These are phyloP conservation scores for Tinea trinotella DNA, from an alignment of 2,888 invertebrate genomes.

Conservation along the genomic window DNA sequence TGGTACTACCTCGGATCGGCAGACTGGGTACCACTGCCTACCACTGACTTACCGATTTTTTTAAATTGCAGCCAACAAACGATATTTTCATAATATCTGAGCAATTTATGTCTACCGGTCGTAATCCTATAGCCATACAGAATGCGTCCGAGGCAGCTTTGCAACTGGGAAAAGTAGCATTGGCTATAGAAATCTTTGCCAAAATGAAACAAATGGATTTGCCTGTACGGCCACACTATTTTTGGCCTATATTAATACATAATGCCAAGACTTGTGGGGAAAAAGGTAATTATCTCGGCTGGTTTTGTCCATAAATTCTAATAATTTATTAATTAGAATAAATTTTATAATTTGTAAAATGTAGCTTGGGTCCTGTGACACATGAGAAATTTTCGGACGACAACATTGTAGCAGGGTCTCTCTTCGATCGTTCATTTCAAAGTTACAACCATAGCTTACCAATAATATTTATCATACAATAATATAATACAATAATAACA, in stretches of 20 bases:
- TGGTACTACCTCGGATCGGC: no score
- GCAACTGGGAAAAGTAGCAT: constrained; percentile 48
- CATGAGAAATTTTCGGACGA: no score
- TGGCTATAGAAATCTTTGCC: constrained; percentile 57
- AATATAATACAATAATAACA: no score
- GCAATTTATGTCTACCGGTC: constrained; percentile 55
- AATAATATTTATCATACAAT: no score
- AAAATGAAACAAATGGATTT: constrained; percentile 52
- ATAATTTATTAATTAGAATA: not conserved
- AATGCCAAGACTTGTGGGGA: constrained; percentile 66
- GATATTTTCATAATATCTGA: constrained; percentile 53
- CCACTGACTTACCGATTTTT: no score
- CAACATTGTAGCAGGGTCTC: no score
- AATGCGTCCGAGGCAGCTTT: constrained; percentile 70
- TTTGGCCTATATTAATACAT: constrained; percentile 75
- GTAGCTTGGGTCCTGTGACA: no score
- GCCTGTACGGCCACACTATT: constrained; percentile 73
- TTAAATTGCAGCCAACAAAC: constrained; percentile 50
- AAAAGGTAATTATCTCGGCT: constrained; percentile 52
- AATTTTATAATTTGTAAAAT: no score
- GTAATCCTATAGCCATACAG: constrained; percentile 63
- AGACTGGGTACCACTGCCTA: no score
- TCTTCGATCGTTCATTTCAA: no score
- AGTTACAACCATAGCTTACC: no score
- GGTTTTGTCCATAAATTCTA: no score